Base-by-base conservation (phyloP, 2,113 vertebrate genomes). In the Ammodytes dubius region DNA sequence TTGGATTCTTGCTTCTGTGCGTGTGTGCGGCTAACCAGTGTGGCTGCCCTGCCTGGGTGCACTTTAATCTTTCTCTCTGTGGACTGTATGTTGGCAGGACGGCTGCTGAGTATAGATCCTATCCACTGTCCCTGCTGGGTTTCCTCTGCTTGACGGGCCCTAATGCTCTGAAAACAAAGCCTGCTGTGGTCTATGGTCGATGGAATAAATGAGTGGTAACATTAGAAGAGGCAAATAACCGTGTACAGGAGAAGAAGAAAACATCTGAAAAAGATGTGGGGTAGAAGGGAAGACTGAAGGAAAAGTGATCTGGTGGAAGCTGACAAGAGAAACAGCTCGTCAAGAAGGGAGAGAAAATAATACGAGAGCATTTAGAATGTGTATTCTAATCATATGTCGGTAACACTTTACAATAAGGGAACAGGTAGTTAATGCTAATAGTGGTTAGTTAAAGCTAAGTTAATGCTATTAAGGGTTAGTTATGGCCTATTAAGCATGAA, bases 161-260 rank as follows among this genome's bases (percentile, higher is more conserved):
- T 78, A 74, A 79, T 83, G 67, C 42, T 60, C 35, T 56, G 59
- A 85, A 85, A 87, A 74, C 82, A 82, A 27, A 81, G 39, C 6
- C 54, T 35, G 54, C 50, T 59, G 43, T 11, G 27, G 64, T 73
- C 59, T 58, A 58, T 45, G 73, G 71, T 15, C 67, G 67, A 80
- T 4, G 42, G 76, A 84, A 70, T 79, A 84, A 85, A 89, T 78
- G 12, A 57, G 57, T 77, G 73, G 81, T 85, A 88, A 89, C 59
- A 64, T 77, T 81, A 87, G 77, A 70, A 82, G 60, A 74, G 63
- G 43, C 54, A 53, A 76, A 70, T 27, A 57, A 56, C 12, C 6
- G 53, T 10, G 61, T 13, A 70, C 11, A 54, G 49, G 9, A 14
- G 19, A 14, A 50, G 9, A 52, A 39, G 39, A 79, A 74, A 69